phyloP scores from a whole-genome alignment of 2,797 vertebrate genomes.

The Neosalanx taihuensis region DNA sequence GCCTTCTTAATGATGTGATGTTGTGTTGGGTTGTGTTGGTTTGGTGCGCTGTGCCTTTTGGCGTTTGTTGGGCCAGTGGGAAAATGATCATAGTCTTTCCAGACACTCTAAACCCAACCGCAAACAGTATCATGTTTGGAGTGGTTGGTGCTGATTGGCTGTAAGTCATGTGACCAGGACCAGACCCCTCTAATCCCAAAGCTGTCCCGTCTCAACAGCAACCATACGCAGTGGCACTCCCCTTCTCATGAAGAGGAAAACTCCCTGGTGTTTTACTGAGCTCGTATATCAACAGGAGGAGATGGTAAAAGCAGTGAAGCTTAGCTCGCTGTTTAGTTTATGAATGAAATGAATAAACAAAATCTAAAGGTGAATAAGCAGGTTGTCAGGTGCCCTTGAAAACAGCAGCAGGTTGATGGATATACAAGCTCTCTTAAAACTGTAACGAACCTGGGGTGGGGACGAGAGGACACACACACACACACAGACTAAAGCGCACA shows the following conservation, averaged over 20 bases:
- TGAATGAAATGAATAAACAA: conserved; percentile 27
- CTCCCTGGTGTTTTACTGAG: conserved; percentile 24
- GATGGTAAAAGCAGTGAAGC: conserved; percentile 24
- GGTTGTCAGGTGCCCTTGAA: conserved; percentile 18
- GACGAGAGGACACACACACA: not conserved
- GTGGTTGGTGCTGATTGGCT: too few species aligned
- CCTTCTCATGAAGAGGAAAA: conserved; percentile 25
- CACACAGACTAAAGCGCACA: conserved; percentile 23
- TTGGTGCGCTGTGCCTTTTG: too few species aligned
- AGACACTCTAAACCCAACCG: too few species aligned
- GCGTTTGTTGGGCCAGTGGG: too few species aligned
- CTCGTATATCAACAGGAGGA: conserved; percentile 28
- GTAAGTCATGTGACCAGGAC: conserved; percentile 31
- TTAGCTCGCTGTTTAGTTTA: conserved; percentile 25
- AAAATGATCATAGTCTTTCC: too few species aligned
- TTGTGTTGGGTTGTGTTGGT: too few species aligned
- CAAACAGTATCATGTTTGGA: too few species aligned
- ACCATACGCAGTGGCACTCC: conserved; percentile 28
- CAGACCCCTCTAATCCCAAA: conserved; percentile 11
- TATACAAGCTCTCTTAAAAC: conserved; percentile 22
- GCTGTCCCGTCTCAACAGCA: conserved; percentile 27
- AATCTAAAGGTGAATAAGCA: conserved; percentile 23
- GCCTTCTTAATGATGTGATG: too few species aligned
- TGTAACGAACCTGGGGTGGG: conserved; percentile 8
- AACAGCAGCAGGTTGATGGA: conserved; percentile 5